Percentiles rank a stretch among this genome's conserved stretches.
These are phyloP conservation scores for Drosophila birchii DNA, from an alignment of 2,888 invertebrate genomes.

Conservation along the genomic window DNA sequence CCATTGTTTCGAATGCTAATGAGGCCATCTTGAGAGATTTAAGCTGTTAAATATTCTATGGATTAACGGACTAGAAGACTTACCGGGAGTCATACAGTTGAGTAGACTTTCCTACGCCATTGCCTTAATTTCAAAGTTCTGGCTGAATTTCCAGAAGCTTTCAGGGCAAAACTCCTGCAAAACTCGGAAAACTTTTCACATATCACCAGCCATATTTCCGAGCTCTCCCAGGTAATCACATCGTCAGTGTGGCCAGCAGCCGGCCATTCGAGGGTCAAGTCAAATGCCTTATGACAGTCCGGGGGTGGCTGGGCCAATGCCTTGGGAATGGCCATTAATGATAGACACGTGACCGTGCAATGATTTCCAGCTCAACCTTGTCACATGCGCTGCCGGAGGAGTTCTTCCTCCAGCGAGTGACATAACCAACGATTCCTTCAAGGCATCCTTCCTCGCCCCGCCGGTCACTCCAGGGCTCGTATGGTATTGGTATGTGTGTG, in stretches of 20 bases:
- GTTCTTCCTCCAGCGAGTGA: slow-evolving; percentile 36
- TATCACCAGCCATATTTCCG: slow-evolving; percentile 45
- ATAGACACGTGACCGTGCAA: slow-evolving; percentile 84
- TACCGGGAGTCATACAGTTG: not conserved
- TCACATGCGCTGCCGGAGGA: slow-evolving; percentile 65
- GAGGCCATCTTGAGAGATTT: slow-evolving; percentile 22
- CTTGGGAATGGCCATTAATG: slow-evolving; percentile 63
- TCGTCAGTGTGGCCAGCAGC: slow-evolving; percentile 46
- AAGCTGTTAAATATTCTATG: slow-evolving; percentile 31
- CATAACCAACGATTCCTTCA: slow-evolving; percentile 54
- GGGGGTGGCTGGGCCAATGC: slow-evolving; percentile 1
- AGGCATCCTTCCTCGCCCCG: slow-evolving; percentile 37
- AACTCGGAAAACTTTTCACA: slow-evolving; percentile 23
- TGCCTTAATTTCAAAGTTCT: slow-evolving; percentile 36
- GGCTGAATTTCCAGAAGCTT: not conserved
- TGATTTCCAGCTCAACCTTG: slow-evolving; percentile 82
- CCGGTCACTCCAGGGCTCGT: slow-evolving; percentile 27
- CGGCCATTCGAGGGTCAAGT: slow-evolving; percentile 50
- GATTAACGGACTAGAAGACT: slow-evolving; percentile 20
- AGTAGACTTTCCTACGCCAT: slow-evolving; percentile 17
- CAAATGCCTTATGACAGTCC: slow-evolving; percentile 74
- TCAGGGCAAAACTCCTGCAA: not conserved
- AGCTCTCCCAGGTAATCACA: slow-evolving; percentile 48
- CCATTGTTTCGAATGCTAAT: slow-evolving; percentile 47
- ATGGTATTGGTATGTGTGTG: slow-evolving; percentile 14